Base-by-base conservation (phyloP, 2,113 vertebrate species). In the Oreocharis arfaki region DNA sequence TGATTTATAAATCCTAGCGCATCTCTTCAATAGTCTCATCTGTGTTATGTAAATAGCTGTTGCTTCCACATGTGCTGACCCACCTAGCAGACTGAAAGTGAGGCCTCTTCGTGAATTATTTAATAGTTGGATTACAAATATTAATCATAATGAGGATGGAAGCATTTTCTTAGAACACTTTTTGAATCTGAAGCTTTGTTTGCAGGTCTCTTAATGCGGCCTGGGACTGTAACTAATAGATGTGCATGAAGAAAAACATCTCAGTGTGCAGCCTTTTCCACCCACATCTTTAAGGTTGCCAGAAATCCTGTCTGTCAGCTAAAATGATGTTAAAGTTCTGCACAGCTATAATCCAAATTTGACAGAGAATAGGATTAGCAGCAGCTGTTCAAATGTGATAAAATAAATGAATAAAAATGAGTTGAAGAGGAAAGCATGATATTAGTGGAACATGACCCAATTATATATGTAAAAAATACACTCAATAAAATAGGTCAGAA, bases 361-460 rank as follows among this genome's bases (percentile, higher is more conserved):
- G 95, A 93, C 95, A 64, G 86, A 95, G 87, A 94, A 91, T 63
- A 86, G 96, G 96, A 96, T 98, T 97, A 96, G 83, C 81, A 86
- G 75, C 49, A 84, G 79, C 92, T 97, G 94, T 93, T 94, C 85
- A 94, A 89, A 92, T 92, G 92, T 91, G 91, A 96, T 97, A 97
- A 97, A 97, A 93, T 95, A 96, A 96, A 93, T 96, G 95, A 97
- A 97, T 96, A 95, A 94, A 94, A 96, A 94, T 96, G 76, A 95
- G 89, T 42, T 65, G 76, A 79, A 94, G 84, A 84, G 76, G 82
- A 91, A 97, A 94, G 77, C 68, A 28, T 73, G 50, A 42, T 91
- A 95, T 93, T 95, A 90, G 89, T 92, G 65, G 74, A 93, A 94
- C 81, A 84, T 93, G 95, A 95, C 95, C 94, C 93, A 93, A 91